Base-by-base conservation (phyloP, 2,797 vertebrate species). In the Oceanodroma leucorhoa region DNA sequence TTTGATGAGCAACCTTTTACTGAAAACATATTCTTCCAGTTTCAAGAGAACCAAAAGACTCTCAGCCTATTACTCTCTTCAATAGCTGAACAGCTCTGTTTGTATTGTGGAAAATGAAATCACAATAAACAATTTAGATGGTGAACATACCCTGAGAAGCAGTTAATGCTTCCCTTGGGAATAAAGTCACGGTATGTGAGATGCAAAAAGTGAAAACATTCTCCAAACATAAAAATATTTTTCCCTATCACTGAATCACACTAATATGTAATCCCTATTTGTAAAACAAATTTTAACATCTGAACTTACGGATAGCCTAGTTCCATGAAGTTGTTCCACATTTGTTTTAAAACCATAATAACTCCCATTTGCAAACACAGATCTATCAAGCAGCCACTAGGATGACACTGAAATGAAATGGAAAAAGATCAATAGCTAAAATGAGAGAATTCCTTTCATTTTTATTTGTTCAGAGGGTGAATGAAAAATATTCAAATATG, bases 301-400 rank as follows among this genome's bases (percentile, higher is more conserved):
- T 34, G 26, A 89, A 97, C 98, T 98, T 97, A 99, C 99, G 99
- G 99, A 95, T 99, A 99, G 86, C 99, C 99, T 6, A 99, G 98
- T 95, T 99, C 99, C 99, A 99, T 99, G 96, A 99, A 99, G 97
- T 99, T 99, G 97, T 99, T 99, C 99, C 99, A 99, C 98, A 99
- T 99, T 97, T 99, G 99, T 97, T 99, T 99, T 96, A 99, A 98
- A 97, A 99, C 99, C 99, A 99, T 99, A 96, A 99, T 99, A 78
- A 99, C 99, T 80, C 99, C 99, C 99, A 99, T 99, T 98, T 99
- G 99, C 94, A 99, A 98, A 93, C 99, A 99, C 43, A 99, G 98
- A 97, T 99, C 99, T 97, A 99, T 99, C 97, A 99, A 98, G 95
- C 99, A 99, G 95, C 99, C 99, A 55, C 99, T 99, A 2, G 99